Evolutionary conservation across 2,113 vertebrate genomes (phyloP).

Genomic region (Eonycteris spelaea): DNA sequence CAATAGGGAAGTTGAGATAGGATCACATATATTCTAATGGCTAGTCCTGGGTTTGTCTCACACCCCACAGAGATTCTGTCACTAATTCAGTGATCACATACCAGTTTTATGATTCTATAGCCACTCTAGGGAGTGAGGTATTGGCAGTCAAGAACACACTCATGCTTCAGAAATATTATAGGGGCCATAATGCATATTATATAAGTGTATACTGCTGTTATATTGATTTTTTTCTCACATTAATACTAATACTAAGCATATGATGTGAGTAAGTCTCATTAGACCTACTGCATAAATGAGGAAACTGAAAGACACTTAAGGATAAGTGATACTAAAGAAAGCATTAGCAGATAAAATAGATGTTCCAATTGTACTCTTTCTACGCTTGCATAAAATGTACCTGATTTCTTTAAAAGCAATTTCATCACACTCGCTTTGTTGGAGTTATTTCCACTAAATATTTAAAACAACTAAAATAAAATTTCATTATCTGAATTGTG

Average conservation of each 20-base stretch:
- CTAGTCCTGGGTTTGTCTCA: background rate
- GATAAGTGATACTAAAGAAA: constrained; percentile 32
- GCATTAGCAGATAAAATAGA: constrained; percentile 35
- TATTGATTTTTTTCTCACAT: constrained; percentile 47
- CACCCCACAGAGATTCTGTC: background rate
- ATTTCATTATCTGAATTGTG: background rate
- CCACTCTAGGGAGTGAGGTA: background rate
- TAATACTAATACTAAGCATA: constrained; percentile 43
- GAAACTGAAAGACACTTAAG: constrained; percentile 47
- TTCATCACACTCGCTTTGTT: background rate
- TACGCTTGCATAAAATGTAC: background rate
- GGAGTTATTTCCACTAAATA: background rate
- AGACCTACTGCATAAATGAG: constrained; percentile 6
- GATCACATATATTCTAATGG: background rate
- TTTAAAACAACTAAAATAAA: background rate
- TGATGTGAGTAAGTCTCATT: constrained; percentile 44
- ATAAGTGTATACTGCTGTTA: background rate
- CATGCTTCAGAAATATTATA: background rate
- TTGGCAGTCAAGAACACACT: background rate
- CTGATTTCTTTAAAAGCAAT: constrained; percentile 35
- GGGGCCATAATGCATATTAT: background rate
- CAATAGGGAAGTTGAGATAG: background rate
- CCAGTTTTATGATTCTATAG: background rate
- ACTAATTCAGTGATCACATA: background rate
- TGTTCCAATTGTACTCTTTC: background rate